A percentile compares a stretch with the other conserved stretches of the same genome.
These are phyloP conservation scores for Belonocnema kinseyi DNA, from an alignment of 1,140 invertebrate genomes.

Conservation along the genomic window DNA sequence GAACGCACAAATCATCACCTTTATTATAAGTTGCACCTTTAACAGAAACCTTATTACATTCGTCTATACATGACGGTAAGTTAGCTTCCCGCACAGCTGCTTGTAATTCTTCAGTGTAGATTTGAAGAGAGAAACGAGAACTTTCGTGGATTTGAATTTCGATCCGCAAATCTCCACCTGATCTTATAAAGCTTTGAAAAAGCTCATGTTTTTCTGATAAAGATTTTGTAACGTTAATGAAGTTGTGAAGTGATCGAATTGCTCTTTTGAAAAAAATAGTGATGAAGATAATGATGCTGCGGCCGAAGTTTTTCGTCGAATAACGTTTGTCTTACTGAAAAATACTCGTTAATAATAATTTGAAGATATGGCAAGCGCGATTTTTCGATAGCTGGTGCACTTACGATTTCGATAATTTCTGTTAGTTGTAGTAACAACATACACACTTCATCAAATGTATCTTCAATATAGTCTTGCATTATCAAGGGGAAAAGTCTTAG, in stretches of 20 bases:
- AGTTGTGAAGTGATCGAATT: not conserved
- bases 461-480: conserved; percentile 10
- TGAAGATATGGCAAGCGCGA: conserved; percentile 17
- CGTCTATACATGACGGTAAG: not conserved
- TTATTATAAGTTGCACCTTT: not conserved
- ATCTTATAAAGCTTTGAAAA: conserved; percentile 33
- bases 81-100: not conserved
- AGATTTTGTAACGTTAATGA: conserved; percentile 30
- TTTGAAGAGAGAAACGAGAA: not conserved
- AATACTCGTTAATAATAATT: conserved; percentile 3
- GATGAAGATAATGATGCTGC: conserved; percentile 18
- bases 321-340: conserved; percentile 14
- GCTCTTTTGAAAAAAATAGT: conserved; percentile 10
- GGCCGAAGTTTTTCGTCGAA: conserved; percentile 21
- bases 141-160: not conserved
- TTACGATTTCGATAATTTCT: not conserved
- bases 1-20: not conserved
- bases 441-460: conserved; percentile 31
- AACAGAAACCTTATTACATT: not conserved
- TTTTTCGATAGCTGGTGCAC: conserved; percentile 19
- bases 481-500: conserved; percentile 15
- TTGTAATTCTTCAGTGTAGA: not conserved
- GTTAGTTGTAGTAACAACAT: not conserved
- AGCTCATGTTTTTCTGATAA: conserved; percentile 29
- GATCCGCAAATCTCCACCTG: conserved; percentile 10